Evolutionary conservation across 2,113 vertebrate species (phyloP).

Genomic region (Rhinogobius similis): DNA sequence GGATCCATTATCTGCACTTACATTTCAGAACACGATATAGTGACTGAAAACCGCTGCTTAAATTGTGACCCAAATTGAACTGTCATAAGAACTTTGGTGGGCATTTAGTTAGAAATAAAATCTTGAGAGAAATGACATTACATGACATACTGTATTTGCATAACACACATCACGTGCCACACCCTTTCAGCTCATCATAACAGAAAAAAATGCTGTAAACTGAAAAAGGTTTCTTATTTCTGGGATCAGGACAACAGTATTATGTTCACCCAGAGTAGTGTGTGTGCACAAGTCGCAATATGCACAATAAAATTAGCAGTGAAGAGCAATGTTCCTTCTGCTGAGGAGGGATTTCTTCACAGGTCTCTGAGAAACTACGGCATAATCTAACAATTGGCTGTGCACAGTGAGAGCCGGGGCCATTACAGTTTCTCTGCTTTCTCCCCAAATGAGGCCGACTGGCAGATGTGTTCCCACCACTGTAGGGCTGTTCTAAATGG

Average conservation of each 20-base stretch:
- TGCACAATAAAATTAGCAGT: slow-evolving; percentile 18
- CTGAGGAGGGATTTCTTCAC: slow-evolving; percentile 43
- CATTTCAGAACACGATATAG: background rate
- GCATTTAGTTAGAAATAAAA: no score
- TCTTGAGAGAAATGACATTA: no score
- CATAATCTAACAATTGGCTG: slow-evolving; percentile 47
- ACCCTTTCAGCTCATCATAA: no score
- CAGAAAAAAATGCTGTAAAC: no score
- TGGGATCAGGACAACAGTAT: slow-evolving; percentile 16
- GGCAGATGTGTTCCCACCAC: slow-evolving; percentile 23
- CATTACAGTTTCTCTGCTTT: slow-evolving; percentile 38
- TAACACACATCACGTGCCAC: no score
- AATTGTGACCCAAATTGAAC: no score
- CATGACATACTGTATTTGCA: no score
- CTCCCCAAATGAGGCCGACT: slow-evolving; percentile 41
- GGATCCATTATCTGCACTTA: background rate
- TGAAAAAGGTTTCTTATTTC: no score
- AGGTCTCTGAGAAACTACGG: slow-evolving; percentile 32
- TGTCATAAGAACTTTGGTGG: background rate
- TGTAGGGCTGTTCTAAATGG: slow-evolving; percentile 25
- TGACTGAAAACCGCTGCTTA: no score
- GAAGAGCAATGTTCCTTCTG: slow-evolving; percentile 29
- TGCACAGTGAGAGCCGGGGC: slow-evolving; percentile 27
- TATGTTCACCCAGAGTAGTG: background rate
- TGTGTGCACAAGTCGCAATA: slow-evolving; percentile 21